These are phyloP conservation scores for Drosophila pallidifrons DNA, from an alignment of 1,140 invertebrate species.

Conservation along the genomic window DNA sequence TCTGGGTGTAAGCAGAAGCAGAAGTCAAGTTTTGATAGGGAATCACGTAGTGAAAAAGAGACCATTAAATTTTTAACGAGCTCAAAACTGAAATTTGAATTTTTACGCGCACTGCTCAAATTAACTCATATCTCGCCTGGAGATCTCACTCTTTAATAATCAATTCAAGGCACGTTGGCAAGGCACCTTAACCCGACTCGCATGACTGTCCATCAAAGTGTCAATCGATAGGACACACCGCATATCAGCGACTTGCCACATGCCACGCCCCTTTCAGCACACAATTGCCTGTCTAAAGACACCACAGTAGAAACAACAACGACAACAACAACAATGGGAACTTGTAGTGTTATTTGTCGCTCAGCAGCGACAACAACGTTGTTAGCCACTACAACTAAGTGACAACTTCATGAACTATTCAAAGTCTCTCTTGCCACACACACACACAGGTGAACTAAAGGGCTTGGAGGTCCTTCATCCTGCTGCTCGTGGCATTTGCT, in stretches of 20 bases:
- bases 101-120: conserved; percentile 19
- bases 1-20: conserved; percentile 13
- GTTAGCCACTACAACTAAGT: conserved; percentile 64
- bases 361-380: conserved; percentile 28
- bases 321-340: not conserved
- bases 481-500: conserved; percentile 58
- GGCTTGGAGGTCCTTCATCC: not conserved
- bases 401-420: conserved; percentile 81
- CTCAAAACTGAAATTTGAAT: conserved; percentile 27
- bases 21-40: conserved; percentile 2
- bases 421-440: conserved; percentile 36
- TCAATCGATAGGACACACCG: conserved; percentile 46
- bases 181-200: conserved; percentile 3
- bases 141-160: conserved; percentile 3
- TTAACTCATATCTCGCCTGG: conserved; percentile 25
- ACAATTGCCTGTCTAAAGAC: conserved; percentile 24
- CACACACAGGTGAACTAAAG: no score
- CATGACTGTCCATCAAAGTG: conserved; percentile 44
- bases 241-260: conserved; percentile 5
- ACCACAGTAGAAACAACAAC: not conserved
- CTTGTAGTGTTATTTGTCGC: conserved; percentile 54
- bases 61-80: conserved; percentile 32
- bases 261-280: not conserved
- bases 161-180: conserved; percentile 44
- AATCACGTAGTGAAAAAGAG: conserved; percentile 20